A percentile compares a stretch with the other conserved stretches of the same genome.
phyloP scores from a whole-genome alignment of 1,140 invertebrate genomes.

The Nasonia vitripennis region DNA sequence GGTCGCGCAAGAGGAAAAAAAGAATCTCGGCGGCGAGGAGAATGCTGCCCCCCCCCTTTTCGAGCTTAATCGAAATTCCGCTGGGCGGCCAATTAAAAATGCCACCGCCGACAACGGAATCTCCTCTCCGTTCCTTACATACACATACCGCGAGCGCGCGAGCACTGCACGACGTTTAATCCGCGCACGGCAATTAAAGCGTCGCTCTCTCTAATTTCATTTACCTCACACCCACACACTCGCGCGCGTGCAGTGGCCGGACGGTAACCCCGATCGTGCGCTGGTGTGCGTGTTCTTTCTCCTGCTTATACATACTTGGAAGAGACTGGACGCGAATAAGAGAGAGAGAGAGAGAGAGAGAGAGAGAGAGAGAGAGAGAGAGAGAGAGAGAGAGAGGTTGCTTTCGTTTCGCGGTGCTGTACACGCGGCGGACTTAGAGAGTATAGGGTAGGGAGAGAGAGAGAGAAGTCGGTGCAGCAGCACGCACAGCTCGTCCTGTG shows the following conservation, averaged over 20 bases:
- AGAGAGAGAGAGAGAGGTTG: too few species aligned
- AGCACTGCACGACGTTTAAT: slow-evolving; percentile 13
- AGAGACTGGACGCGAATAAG: not conserved
- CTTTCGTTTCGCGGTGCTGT: not conserved
- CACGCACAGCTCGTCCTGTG: not conserved
- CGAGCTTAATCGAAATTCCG: not conserved
- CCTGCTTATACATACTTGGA: not conserved
- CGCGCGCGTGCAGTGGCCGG: not conserved
- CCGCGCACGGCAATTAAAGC: slow-evolving; percentile 10
- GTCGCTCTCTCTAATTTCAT: slow-evolving; percentile 9
- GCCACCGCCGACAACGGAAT: not conserved
- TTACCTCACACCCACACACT: not conserved
- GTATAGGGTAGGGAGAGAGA: not conserved
- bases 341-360: not conserved
- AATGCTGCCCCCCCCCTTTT: not conserved
- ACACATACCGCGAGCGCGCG: not conserved
- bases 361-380: not conserved
- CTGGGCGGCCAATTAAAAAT: slow-evolving; percentile 10
- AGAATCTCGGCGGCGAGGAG: not conserved
- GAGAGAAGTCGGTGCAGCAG: slow-evolving; percentile 7
- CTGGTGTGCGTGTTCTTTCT: not conserved
- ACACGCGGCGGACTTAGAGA: not conserved
- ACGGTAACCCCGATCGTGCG: not conserved
- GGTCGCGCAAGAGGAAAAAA: not conserved
- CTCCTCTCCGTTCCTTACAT: not conserved